Conservation (phyloP, 2,797 vertebrate species). For the Eulemur coronatus region DNA sequence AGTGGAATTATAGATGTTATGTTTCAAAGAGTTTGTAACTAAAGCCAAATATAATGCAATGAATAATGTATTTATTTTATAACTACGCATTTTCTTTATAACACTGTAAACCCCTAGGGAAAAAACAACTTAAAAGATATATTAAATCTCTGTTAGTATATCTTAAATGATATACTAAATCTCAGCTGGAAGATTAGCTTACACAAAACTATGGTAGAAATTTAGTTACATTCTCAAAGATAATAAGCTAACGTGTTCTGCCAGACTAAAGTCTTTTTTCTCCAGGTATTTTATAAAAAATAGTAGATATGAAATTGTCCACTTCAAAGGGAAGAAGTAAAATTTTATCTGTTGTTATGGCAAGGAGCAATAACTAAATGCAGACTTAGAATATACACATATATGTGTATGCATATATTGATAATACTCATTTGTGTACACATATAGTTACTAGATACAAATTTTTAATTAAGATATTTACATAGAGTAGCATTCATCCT, state of each 20-base stretch:
- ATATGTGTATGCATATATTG: neutral
- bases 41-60: neutral
- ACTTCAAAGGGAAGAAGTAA: neutral
- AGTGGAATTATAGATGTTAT: neutral
- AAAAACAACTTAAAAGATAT: slow-evolving; percentile 64
- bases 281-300: neutral
- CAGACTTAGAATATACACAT: neutral
- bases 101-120: slow-evolving; percentile 18
- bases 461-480: neutral
- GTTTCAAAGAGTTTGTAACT: neutral
- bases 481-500: neutral
- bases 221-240: neutral
- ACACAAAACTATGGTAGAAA: neutral
- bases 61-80: slow-evolving; percentile 25
- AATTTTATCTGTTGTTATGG: neutral
- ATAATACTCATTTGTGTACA: neutral
- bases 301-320: neutral
- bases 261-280: neutral
- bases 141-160: slow-evolving; percentile 57
- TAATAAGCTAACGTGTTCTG: neutral
- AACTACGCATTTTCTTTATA: slow-evolving; percentile 57
- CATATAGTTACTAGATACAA: neutral
- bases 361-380: neutral
- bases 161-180: neutral
- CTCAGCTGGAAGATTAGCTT: neutral